phyloP scores from a whole-genome alignment of 2,113 vertebrate genomes.

The Sylvietta virens region DNA sequence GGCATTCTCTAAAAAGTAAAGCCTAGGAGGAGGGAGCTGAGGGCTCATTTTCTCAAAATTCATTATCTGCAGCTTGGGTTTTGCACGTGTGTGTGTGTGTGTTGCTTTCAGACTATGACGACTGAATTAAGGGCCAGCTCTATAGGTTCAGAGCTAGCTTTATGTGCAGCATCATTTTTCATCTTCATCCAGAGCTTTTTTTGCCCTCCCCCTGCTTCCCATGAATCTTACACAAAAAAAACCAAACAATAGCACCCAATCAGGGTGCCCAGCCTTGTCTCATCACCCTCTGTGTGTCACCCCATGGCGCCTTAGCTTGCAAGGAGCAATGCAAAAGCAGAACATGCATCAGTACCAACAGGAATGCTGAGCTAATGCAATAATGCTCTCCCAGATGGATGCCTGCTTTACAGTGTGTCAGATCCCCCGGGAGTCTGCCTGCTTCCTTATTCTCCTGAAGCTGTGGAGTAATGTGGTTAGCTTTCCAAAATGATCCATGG shows the following conservation, averaged over 20 bases:
- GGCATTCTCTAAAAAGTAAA: not conserved
- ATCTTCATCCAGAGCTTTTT: not conserved
- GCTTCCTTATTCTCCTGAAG: slow-evolving; percentile 1
- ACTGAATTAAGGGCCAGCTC: not conserved
- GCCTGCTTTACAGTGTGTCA: not conserved
- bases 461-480: not conserved
- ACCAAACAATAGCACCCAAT: not conserved
- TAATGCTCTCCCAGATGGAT: not conserved
- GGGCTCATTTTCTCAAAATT: slow-evolving; percentile 20
- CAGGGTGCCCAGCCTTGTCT: not conserved
- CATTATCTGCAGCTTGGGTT: not conserved
- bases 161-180: not conserved
- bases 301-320: rapidly evolving
- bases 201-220: not conserved
- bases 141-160: not conserved
- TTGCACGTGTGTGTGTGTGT: not conserved
- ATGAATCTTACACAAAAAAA: not conserved
- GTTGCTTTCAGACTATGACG: not conserved
- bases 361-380: not conserved
- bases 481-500: not conserved
- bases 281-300: not conserved
- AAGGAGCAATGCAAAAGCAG: not conserved
- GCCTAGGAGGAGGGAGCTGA: not conserved
- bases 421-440: not conserved
- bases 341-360: not conserved